phyloP scores from a whole-genome alignment of 2,888 invertebrate genomes.

The Aphodius sticticus region DNA sequence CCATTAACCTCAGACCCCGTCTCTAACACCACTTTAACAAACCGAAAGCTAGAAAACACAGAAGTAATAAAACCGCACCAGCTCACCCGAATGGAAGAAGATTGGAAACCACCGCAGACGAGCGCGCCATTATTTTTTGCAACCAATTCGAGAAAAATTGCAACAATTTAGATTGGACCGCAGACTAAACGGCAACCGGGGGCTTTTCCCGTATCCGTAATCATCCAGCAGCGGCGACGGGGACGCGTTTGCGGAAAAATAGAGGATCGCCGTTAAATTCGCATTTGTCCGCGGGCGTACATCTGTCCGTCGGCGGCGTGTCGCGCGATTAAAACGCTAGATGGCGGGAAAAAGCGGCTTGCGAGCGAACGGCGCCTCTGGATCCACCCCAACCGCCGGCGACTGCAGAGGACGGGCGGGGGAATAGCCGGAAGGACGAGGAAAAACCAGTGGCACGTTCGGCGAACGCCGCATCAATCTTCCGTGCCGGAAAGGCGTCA shows the following conservation, averaged over 20 bases:
- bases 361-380: background rate
- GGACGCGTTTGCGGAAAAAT: background rate
- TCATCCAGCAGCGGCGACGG: slow-evolving; percentile 4
- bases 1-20: background rate
- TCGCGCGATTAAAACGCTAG: background rate
- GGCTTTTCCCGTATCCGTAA: background rate
- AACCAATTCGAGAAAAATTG: slow-evolving; percentile 4
- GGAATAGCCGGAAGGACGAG: background rate
- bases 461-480: slow-evolving; percentile 28
- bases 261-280: background rate
- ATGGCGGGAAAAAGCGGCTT: background rate
- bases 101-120: background rate
- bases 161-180: slow-evolving; percentile 4
- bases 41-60: background rate
- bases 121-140: background rate
- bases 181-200: slow-evolving; percentile 4
- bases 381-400: background rate
- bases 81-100: background rate
- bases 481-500: slow-evolving; percentile 21
- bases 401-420: background rate
- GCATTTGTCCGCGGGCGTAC: background rate
- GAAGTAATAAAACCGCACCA: background rate
- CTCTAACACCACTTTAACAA: background rate
- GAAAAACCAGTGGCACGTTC: slow-evolving; percentile 15
- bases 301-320: slow-evolving; percentile 4